Base-by-base conservation (phyloP, 2,888 invertebrate species). In the Drosophila eohydei region DNA sequence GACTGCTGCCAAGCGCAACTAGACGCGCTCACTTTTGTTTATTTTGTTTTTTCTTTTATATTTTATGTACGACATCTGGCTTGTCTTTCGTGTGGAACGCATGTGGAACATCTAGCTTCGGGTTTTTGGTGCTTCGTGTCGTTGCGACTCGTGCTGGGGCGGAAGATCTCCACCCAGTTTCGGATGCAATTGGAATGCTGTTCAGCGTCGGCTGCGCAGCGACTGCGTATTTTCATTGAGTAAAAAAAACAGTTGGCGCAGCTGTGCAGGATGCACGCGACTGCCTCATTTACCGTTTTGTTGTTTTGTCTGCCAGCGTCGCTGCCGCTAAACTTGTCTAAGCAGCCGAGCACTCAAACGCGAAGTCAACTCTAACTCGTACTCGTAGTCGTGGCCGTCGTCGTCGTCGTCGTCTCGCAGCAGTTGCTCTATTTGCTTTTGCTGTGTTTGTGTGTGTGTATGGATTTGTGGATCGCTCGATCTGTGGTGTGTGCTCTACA, bases 131-230 rank as follows among this genome's bases (percentile, higher is more conserved):
- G 52, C 69, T 62, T 64, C 73, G 74, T 54, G 59, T 41, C 62
- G 58, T 8, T 2, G 40, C 69, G 80, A 51, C 70, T 81, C 79
- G 75, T 80, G 83, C 78, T 82, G 86, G 86, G 89, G 89, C 88
- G 87, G 88, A 86, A 89, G 91, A 91, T 91, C 91, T 91, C 91
- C 91, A 91, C 91, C 91, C 91, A 91, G 91, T 90, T 90, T 91
- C 89, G 90, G 91, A 89, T 91, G 89, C 88, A 85, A 79, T 86
- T 88, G 90, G 91, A 90, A 90, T 90, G 89, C 75, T 75, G 85
- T 83, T 68, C 41, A 66, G 59, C 71, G 76, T 54, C 61, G 72
- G 50, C 71, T 55, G 62, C 58, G 72, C 74, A 58, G 59, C 67
- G 65, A 69, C 70, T 46, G 74, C 78, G 55, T 68, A 75, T 88